phyloP scores from a whole-genome alignment of 92 coral and sea anemone species.

The Porites rus region DNA sequence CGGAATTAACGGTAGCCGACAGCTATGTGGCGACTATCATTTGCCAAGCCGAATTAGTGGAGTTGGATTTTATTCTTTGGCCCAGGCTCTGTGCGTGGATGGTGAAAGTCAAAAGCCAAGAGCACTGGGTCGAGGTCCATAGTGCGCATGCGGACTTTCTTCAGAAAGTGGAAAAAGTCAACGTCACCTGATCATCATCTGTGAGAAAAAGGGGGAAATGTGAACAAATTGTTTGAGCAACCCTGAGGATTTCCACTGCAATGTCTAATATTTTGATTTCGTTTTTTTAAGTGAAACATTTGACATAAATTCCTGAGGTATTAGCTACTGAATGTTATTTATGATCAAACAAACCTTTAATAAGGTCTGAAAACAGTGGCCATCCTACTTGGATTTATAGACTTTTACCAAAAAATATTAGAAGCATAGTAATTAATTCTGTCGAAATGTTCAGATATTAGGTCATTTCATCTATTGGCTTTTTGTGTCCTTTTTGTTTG shows the following conservation, averaged over 20 bases:
- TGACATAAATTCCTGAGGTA: no score
- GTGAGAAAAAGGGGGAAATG: not conserved
- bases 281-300: no score
- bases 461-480: no score
- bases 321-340: no score
- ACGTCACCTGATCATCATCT: not conserved
- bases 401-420: no score
- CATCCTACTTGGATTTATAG: no score
- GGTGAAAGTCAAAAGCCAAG: conserved; percentile 76
- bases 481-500: no score
- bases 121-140: conserved; percentile 80
- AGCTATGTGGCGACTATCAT: conserved; percentile 83
- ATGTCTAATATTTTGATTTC: not conserved
- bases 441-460: no score
- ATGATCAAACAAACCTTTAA: no score
- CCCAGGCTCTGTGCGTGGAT: conserved; percentile 82
- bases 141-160: conserved; percentile 75
- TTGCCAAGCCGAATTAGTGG: conserved; percentile 87
- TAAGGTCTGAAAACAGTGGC: no score
- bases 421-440: no score
- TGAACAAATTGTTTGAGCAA: not conserved
- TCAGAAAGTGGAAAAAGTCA: conserved; percentile 67
- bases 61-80: conserved; percentile 83
- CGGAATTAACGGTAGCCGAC: conserved; percentile 81
- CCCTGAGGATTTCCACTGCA: not conserved